A percentile compares a stretch with the other conserved stretches of the same genome.
phyloP scores from a whole-genome alignment of 2,797 vertebrate genomes.

The Malacoraja senta region DNA sequence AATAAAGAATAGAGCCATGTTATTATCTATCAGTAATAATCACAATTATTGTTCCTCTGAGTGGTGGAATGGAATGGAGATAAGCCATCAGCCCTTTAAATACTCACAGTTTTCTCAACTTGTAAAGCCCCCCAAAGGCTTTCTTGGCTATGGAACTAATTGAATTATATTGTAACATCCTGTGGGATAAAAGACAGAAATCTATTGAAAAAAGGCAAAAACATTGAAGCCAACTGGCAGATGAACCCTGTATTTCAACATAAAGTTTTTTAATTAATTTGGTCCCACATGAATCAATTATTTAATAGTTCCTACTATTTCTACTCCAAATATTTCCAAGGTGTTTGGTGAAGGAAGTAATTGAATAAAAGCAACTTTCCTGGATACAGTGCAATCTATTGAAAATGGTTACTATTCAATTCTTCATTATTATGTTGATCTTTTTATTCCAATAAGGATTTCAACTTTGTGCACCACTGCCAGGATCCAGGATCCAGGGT shows the following conservation, averaged over 20 bases:
- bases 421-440: not conserved
- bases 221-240: not conserved
- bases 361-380: not conserved
- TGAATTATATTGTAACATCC: constrained; percentile 56
- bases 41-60: not conserved
- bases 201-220: too few species aligned
- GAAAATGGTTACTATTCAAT: not conserved
- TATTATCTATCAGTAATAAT: not conserved
- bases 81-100: not conserved
- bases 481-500: not conserved
- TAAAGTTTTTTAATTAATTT: not conserved
- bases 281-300: not conserved
- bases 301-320: not conserved
- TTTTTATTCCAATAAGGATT: not conserved
- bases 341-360: not conserved
- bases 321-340: not conserved
- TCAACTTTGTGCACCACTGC: not conserved
- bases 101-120: constrained; percentile 55
- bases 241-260: not conserved
- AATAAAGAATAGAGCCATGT: not conserved
- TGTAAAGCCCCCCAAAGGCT: constrained; percentile 52
- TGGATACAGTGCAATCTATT: not conserved
- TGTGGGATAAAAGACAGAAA: constrained; percentile 39
- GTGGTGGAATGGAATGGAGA: not conserved
- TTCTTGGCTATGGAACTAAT: constrained; percentile 45